Conservation (phyloP, 53 echinoderm and acorn worm species). For the Apostichopus leukothele region DNA sequence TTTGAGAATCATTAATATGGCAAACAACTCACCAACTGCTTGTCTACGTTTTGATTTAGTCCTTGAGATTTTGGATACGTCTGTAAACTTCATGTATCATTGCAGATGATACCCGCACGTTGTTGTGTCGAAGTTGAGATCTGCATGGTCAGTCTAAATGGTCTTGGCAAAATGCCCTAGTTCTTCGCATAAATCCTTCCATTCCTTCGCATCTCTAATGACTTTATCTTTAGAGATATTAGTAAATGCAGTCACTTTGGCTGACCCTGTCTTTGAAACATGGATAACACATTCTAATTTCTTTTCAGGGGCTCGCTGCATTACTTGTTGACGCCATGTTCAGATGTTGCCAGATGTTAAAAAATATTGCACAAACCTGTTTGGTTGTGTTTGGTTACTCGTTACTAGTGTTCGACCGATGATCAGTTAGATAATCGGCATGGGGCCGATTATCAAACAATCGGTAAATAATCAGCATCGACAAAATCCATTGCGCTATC, state of each 20-base stretch:
- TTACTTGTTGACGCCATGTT: background rate
- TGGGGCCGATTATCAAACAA: no score
- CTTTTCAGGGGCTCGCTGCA: background rate
- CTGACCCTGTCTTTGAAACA: conserved; percentile 12
- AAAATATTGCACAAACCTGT: no score
- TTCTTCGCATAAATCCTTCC: background rate
- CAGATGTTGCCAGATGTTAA: conserved; percentile 12
- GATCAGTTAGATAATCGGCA: no score
- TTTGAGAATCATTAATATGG: no score
- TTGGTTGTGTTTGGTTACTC: no score
- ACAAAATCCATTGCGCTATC: no score
- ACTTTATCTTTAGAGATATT: background rate
- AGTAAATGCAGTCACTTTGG: conserved; percentile 15
- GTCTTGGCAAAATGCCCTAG: background rate
- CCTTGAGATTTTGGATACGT: conserved; percentile 12
- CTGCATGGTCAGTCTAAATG: background rate
- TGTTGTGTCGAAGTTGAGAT: conserved; percentile 29
- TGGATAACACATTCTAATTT: background rate
- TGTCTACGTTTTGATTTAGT: conserved; percentile 2
- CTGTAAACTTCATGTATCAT: conserved; percentile 1
- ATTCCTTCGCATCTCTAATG: conserved; percentile 3
- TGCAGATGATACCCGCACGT: conserved; percentile 4
- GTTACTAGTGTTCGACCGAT: no score
- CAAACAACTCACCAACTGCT: conserved; percentile 14
- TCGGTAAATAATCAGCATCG: no score